Conservation (phyloP, 2,888 invertebrate species). For the Synergus umbraculus region DNA sequence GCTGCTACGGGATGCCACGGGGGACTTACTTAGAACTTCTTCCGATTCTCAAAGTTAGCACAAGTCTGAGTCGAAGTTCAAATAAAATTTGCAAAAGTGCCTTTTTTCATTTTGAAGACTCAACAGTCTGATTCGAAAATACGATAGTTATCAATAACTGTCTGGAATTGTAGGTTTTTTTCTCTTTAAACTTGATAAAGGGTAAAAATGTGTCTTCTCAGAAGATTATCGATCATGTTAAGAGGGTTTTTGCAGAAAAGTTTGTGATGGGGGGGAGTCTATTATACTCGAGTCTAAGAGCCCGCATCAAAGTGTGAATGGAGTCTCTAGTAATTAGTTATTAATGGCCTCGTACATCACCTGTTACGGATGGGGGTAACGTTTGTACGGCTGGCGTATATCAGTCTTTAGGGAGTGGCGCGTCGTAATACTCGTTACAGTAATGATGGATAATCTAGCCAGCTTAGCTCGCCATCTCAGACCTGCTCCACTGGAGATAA, state of each 20-base stretch:
- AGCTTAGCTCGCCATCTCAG: conserved; percentile 48
- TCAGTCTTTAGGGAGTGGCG: conserved; percentile 29
- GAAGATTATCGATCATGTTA: not conserved
- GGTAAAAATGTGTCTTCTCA: too few species aligned
- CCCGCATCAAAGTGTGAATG: conserved; percentile 7
- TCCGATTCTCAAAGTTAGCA: conserved; percentile 15
- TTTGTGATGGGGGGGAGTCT: not conserved
- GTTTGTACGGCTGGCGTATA: conserved; percentile 16
- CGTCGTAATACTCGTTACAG: conserved; percentile 43
- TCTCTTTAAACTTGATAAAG: too few species aligned
- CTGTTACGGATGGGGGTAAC: conserved; percentile 11
- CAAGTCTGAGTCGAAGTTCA: conserved; percentile 22
- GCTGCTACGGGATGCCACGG: conserved; percentile 18
- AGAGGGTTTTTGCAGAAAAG: not conserved
- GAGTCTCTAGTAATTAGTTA: conserved; percentile 24
- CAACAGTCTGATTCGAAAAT: too few species aligned
- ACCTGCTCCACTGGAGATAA: conserved; percentile 49
- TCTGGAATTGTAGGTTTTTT: too few species aligned
- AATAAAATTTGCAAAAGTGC: conserved; percentile 1
- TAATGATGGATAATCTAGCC: conserved; percentile 56
- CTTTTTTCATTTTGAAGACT: not conserved
- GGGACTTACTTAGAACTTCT: conserved; percentile 16
- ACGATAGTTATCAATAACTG: too few species aligned
- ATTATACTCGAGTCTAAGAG: not conserved
- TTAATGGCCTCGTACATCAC: conserved; percentile 33